phyloP scores from a whole-genome alignment of 2,888 invertebrate species.

The Drosophila tripunctata region DNA sequence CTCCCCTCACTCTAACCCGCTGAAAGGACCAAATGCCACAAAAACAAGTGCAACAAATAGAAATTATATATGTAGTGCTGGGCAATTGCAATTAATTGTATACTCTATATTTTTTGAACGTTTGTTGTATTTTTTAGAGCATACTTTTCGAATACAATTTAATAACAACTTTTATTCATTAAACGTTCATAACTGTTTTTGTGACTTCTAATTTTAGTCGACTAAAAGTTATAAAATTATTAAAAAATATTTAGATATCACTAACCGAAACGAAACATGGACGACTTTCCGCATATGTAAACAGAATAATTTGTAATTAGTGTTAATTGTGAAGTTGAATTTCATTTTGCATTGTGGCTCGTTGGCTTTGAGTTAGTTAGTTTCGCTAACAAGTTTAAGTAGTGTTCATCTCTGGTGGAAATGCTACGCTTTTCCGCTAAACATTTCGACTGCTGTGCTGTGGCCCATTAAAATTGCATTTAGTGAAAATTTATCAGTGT shows the following conservation, averaged over 20 bases:
- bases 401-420: conserved; percentile 39
- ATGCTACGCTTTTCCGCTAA: conserved; percentile 22
- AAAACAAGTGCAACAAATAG: conserved; percentile 7
- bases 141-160: not conserved
- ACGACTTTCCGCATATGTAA: too few relatives aligned
- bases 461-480: conserved; percentile 79
- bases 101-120: not conserved
- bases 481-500: conserved; percentile 71
- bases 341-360: not conserved
- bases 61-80: conserved; percentile 12
- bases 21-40: conserved; percentile 13
- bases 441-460: conserved; percentile 43
- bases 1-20: conserved; percentile 3
- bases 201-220: too few relatives aligned
- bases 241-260: not conserved
- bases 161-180: not conserved
- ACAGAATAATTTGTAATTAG: not conserved
- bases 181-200: too few relatives aligned
- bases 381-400: conserved; percentile 13
- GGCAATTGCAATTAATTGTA: not conserved
- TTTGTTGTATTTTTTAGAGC: not conserved
- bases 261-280: not conserved
- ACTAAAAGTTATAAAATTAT: not conserved
- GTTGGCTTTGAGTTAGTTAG: not conserved
- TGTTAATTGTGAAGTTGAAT: not conserved